Conservation (phyloP, 2,113 vertebrate species). For the Pygoscelis antarcticus region DNA sequence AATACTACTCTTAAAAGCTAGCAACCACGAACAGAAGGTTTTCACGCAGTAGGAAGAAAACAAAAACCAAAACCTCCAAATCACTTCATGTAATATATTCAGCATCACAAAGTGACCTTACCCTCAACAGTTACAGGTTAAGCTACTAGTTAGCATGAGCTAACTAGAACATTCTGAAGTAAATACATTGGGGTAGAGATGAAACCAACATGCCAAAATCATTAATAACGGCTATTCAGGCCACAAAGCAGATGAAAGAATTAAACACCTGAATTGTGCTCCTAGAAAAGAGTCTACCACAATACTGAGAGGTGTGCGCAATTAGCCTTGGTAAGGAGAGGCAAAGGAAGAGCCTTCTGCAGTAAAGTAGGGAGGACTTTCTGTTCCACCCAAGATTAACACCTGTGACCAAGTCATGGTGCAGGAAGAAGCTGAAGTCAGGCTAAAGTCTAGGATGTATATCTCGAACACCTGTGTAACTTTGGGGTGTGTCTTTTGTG, state of each 20-base stretch:
- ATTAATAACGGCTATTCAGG: rapidly evolving
- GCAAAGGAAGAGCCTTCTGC: neutral
- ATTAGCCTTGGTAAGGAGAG: neutral
- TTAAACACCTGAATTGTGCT: neutral
- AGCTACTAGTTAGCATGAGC: neutral
- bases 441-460: neutral
- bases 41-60: neutral
- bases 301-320: neutral
- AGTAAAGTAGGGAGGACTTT: neutral
- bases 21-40: neutral
- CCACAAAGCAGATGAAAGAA: neutral
- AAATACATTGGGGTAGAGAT: neutral
- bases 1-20: neutral
- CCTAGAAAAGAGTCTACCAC: neutral
- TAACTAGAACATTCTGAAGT: neutral
- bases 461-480: neutral
- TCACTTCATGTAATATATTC: neutral
- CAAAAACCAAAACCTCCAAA: neutral
- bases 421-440: neutral
- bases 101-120: neutral
- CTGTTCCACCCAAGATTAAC: neutral
- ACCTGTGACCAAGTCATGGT: neutral
- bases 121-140: neutral
- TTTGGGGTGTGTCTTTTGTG: neutral
- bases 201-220: neutral